Conservation (phyloP, 1,140 invertebrate genomes). For the Heliconius congener region DNA sequence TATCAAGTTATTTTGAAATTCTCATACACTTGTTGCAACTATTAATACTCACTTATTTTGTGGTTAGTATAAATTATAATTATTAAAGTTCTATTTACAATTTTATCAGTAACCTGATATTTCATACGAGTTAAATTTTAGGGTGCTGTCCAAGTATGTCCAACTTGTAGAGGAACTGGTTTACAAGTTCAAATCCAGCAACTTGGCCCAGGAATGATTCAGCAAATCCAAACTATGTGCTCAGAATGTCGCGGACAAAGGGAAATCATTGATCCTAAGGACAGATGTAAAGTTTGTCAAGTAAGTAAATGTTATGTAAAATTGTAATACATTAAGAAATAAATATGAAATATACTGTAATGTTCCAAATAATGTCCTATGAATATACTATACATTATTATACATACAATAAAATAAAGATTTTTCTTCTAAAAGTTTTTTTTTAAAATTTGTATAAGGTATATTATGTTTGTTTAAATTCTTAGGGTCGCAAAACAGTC, state of each 20-base stretch:
- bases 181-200: constrained; percentile 95
- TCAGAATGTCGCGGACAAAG: constrained; percentile 93
- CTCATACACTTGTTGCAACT: neutral
- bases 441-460: constrained; percentile 7
- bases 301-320: constrained; percentile 45
- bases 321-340: constrained; percentile 1
- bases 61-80: no score
- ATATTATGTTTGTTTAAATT: neutral
- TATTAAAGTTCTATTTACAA: no score
- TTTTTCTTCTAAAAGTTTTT: no score
- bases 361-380: no score
- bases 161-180: constrained; percentile 94
- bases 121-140: constrained; percentile 34
- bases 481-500: constrained; percentile 92
- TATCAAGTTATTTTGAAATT: no score
- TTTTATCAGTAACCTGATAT: neutral
- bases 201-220: constrained; percentile 96
- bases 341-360: constrained; percentile 6
- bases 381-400: no score
- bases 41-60: neutral
- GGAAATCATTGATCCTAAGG: constrained; percentile 92
- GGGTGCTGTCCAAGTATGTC: constrained; percentile 93
- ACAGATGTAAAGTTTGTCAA: constrained; percentile 95
- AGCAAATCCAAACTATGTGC: constrained; percentile 97
- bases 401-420: no score